Percentiles rank a stretch among this genome's conserved stretches.
Conservation (phyloP, 2,888 invertebrate genomes). For the Branchipolynoe longqiensis region DNA sequence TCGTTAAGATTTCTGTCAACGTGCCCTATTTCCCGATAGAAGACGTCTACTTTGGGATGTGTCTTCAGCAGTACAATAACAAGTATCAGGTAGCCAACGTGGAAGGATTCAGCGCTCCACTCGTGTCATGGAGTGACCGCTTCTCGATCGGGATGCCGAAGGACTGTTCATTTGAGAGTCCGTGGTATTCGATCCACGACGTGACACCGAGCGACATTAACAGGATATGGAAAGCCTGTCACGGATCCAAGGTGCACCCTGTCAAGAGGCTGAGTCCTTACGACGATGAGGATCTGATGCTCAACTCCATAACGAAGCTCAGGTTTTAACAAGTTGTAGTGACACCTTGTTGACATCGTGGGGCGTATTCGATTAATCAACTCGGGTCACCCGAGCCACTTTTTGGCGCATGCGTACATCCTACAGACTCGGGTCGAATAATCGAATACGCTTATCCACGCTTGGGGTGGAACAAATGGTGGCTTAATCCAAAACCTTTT, state of each 20-base stretch:
- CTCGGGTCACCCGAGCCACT: too few relatives aligned
- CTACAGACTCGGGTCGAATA: too few relatives aligned
- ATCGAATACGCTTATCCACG: too few relatives aligned
- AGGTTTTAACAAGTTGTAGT: too few relatives aligned
- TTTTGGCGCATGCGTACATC: too few relatives aligned
- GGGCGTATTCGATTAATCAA: too few relatives aligned
- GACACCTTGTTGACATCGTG: too few relatives aligned
- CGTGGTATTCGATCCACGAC: conserved; percentile 43
- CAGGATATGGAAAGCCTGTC: conserved; percentile 4
- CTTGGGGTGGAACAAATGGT: too few relatives aligned
- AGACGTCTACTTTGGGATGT: conserved; percentile 46
- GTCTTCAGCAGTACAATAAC: conserved; percentile 25
- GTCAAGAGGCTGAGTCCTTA: conserved; percentile 5
- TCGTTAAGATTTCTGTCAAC: conserved; percentile 19
- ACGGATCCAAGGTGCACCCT: neutral
- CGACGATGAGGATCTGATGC: conserved; percentile 7
- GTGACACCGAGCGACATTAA: conserved; percentile 1
- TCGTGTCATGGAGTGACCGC: neutral
- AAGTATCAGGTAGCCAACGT: neutral
- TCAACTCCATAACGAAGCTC: conserved; percentile 22
- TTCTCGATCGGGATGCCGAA: neutral
- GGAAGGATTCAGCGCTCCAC: conserved; percentile 13
- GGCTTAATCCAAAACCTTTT: too few relatives aligned
- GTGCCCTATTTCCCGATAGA: conserved; percentile 42
- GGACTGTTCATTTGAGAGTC: neutral